Conservation (phyloP, 2,113 vertebrate genomes). For the Centropristis striata region DNA sequence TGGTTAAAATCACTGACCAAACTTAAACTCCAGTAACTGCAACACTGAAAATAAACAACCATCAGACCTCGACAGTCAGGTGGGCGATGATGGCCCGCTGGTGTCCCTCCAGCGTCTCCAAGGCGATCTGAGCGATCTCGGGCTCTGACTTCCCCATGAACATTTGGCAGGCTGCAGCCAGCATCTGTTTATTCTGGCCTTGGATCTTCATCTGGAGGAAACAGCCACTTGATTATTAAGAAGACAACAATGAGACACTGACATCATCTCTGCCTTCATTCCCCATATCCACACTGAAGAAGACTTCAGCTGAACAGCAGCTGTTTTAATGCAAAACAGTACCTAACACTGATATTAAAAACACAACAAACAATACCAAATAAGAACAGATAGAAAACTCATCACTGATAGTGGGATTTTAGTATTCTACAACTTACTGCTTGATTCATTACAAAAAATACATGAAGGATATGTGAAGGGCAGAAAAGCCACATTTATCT, state of each 20-base stretch:
- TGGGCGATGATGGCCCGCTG: slow-evolving; percentile 96
- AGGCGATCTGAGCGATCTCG: slow-evolving; percentile 92
- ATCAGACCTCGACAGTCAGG: slow-evolving; percentile 90
- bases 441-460: too few species aligned
- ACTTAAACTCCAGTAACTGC: neutral
- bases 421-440: too few species aligned
- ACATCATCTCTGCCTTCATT: neutral
- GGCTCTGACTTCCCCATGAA: slow-evolving; percentile 94
- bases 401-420: too few species aligned
- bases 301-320: neutral
- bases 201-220: slow-evolving; percentile 93
- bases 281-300: too few species aligned
- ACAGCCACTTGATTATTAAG: neutral
- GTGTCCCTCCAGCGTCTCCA: slow-evolving; percentile 95
- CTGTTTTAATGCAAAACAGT: neutral
- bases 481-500: neutral
- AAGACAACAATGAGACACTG: too few species aligned
- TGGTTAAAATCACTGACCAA: neutral
- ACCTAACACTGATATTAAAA: too few species aligned
- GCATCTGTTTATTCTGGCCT: slow-evolving; percentile 97
- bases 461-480: too few species aligned
- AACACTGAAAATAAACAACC: neutral
- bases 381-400: too few species aligned
- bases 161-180: slow-evolving; percentile 96
- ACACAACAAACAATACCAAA: too few species aligned